Evolutionary conservation across 2,797 vertebrate species (phyloP), one percentile per base, ranked within the genome.

Genomic region (Enteromius fasciolatus): DNA sequence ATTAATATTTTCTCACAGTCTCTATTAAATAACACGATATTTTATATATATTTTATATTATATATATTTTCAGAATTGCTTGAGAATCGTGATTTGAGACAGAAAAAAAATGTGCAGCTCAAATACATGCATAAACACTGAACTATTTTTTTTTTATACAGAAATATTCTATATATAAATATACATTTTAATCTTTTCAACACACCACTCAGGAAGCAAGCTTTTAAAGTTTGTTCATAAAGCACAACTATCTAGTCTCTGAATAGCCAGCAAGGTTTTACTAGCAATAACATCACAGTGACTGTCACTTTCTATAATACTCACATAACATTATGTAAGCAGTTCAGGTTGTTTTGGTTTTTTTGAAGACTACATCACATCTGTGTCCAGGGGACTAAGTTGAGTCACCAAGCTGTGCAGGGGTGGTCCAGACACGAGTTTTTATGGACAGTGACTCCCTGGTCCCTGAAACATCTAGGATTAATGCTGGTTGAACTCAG

Each of bases 231-330:
- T 66, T 12, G n/a, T 79, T 64, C 2, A 17, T 73, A 31, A 57
- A 64, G 57, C 57, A 64, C 31, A 14, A 72, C 25, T 61, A 66
- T 74, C n/a, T 66, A 74, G 57, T 50, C 31, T 81, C n/a, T 64
- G 28, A 74, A 33, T 63, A 41, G 23, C 17, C 54, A 80, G 28
- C 14, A 72, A 78, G 67, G 25, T 52, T 41, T 78, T 14, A 66
- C 33, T 15, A 48, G 61, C 4, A 67, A 74, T 8, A 46, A 12
- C 20, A 15, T 39, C 10, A 14, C 50, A 39, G 82, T 63, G 41
- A 7, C 18, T 36, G 52, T 57, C 54, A 36, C 8, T 57, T 57
- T 59, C 31, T 39, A 36, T 59, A 76, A 73, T 39, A 31, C n/a
- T 25, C 4, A 68, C 57, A 59, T 74, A 57, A 57, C 50, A 46